A percentile compares a stretch with the other conserved stretches of the same genome.
These are phyloP conservation scores for Menidia menidia DNA, from an alignment of 2,797 vertebrate genomes.

Conservation along the genomic window DNA sequence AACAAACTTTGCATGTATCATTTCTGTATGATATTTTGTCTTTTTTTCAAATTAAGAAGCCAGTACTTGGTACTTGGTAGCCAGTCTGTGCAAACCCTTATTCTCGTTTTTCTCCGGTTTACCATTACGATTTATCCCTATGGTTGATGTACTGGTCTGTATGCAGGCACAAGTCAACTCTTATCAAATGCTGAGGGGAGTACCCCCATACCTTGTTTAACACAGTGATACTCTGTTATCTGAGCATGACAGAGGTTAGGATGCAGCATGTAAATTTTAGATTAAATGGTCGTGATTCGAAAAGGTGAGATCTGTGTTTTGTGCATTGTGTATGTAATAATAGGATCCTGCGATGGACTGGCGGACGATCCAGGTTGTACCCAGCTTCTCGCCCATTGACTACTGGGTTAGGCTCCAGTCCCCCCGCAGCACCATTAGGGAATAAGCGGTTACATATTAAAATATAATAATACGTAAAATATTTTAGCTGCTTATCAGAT, in stretches of 20 bases:
- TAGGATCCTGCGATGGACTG: no score
- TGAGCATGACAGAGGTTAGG: constrained; percentile 26
- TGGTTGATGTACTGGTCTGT: background rate
- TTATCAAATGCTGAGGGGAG: constrained; percentile 39
- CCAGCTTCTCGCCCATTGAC: no score
- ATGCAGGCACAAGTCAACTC: constrained; percentile 31
- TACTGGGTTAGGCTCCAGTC: no score
- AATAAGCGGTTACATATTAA: no score
- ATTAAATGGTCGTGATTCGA: constrained; percentile 17
- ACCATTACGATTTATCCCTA: no score
- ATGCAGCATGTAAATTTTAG: background rate
- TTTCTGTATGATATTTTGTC: background rate
- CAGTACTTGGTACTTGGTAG: background rate
- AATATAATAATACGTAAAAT: no score
- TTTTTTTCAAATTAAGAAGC: background rate
- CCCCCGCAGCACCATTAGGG: no score
- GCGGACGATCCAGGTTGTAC: no score
- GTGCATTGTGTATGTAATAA: no score
- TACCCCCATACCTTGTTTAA: constrained; percentile 6
- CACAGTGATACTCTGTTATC: constrained; percentile 2
- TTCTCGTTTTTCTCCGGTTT: no score
- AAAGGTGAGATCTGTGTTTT: constrained; percentile 9
- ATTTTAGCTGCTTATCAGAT: no score
- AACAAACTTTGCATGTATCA: background rate
- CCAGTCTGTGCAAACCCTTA: no score